Evolutionary conservation across 2,113 vertebrate species (phyloP), one percentile per base, ranked within the genome.

Genomic region (Lampris incognitus): DNA sequence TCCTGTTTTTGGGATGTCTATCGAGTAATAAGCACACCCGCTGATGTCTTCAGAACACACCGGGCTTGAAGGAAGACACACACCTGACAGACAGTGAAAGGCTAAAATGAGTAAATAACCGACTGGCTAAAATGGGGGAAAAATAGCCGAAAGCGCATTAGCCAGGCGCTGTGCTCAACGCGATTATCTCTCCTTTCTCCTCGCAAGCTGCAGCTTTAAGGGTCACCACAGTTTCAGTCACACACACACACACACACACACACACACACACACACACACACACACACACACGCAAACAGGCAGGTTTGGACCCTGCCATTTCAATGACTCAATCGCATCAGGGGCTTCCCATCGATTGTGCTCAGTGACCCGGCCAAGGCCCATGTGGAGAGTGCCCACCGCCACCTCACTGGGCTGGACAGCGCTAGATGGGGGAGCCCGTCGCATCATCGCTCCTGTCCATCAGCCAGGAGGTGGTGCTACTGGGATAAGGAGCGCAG

Each of bases 301-400:
- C 46, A 77, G 66, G 80, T 83, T 85, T 76, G 85, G 85, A 24
- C 71, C 83, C 77, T 92, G 90, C 91, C 87, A 82, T 93, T 91
- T 94, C 90, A 89, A 87, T 92, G 92, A 92, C 91, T 94, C 90
- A 92, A 94, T 94, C 84, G 78, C 85, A 86, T 92, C 86, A 89
- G 85, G 78, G 91, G 84, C 76, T 86, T 91, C 88, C 88, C 90
- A 92, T 94, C 90, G 79, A 92, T 91, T 88, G 91, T 82, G 92
- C 81, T 92, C 89, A 67, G 84, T 92, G 93, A 94, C 92, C 94
- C 89, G 41, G 66, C 59, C 87, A 65, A 87, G 91, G 81, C 82
- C 89, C 80, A 64, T 81, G 84, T 73, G 85, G 79, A 41, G 84
- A 83, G 79, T 0, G 74, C 11, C 81, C 49, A 85, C 78, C 79